Evolutionary conservation across 1,140 invertebrate species (phyloP), one percentile per base, ranked within the genome.

Genomic region (Teleogryllus occipitalis): DNA sequence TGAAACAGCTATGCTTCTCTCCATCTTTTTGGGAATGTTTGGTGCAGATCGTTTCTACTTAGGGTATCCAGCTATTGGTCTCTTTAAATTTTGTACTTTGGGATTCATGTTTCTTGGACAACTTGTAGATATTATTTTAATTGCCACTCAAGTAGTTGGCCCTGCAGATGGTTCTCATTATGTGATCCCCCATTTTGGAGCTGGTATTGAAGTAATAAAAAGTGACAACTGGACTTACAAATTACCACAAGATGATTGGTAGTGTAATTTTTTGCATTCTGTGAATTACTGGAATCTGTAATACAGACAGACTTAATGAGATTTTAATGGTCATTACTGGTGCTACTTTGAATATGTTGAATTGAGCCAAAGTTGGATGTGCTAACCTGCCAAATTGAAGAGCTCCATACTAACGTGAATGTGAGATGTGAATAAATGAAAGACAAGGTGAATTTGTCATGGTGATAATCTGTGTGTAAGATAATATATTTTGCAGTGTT

Each of bases 81-180:
- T 99, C 75, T 90, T 98, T 8, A 99, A 99, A 86, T 90, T 99
- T 82, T 96, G 96, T 84, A 99, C 97, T 0, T 87, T 99, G 47
- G 98, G 98, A 8, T 98, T 98, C 84, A 93, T 99, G 89, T 98
- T 99, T 84, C 87, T 99, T n/a, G 96, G 95, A 10, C 97, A 99
- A 86, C 88, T 99, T 47, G 88, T 97, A 80, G 98, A 99, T 87
- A 94, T 99, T 22, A 93, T 99, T 83, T 88, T 99, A 39, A 99
- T 99, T 84, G 96, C 97, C 21, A 95, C 96, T 27, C 93, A 97
- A 90, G 92, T 94, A 79, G 93, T 99, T 54, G 93, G 94, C 14
- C 98, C 98, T 75, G 94, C 97, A 12, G 98, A 99, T 91, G 97
- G 97, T 54, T 98, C 97, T n/a, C 91, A 94, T 82, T 99, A 98